A percentile compares a stretch with the other conserved stretches of the same genome.
Evolutionary conservation across 2,888 invertebrate genomes (phyloP).

Genomic region (Anorthoa munda): DNA sequence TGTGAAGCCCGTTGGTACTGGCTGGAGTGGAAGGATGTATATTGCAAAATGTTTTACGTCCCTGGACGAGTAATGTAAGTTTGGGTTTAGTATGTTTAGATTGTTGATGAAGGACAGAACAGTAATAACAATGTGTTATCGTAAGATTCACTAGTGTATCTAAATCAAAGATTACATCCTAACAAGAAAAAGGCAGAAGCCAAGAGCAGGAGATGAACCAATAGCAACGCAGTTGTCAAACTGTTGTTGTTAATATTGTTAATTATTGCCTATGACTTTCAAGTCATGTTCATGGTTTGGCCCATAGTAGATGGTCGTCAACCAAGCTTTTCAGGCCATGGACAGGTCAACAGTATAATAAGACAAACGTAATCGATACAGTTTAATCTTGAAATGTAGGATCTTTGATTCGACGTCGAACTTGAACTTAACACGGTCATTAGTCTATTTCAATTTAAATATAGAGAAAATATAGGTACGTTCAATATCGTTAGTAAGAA

Average conservation of each 20-base stretch:
- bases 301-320: background rate
- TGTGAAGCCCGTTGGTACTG: conserved; percentile 17
- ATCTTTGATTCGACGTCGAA: conserved; percentile 6
- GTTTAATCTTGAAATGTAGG: background rate
- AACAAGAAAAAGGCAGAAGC: background rate
- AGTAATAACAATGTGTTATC: background rate
- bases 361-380: background rate
- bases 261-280: background rate
- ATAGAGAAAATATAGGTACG: background rate
- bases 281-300: background rate
- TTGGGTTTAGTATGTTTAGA: background rate
- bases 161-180: background rate
- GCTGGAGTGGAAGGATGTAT: conserved; percentile 7
- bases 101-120: background rate
- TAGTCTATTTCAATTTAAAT: conserved; percentile 8
- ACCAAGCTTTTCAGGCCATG: background rate
- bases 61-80: conserved; percentile 1
- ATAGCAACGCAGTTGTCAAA: background rate
- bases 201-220: background rate
- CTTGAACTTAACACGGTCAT: conserved; percentile 20
- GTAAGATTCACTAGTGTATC: background rate
- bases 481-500: background rate
- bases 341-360: background rate
- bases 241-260: background rate
- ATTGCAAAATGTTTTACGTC: conserved; percentile 43